Percentiles rank a stretch among this genome's conserved stretches.
phyloP scores from a whole-genome alignment of 2,113 vertebrate genomes.

The cattle (Bos taurus) region ARS-UCD2.0 NC_037349.1:40444501-40445000 shows the following conservation, averaged over 20 bases:
- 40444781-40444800: background rate
- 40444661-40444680: background rate
- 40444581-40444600: background rate
- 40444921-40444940: background rate
- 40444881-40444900: background rate
- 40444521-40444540: background rate
- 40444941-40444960: background rate
- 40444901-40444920: background rate
- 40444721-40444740: background rate
- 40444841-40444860: background rate
- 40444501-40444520: background rate
- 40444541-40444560: background rate
- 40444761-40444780: background rate
- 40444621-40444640: background rate
- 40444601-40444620: background rate
- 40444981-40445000: background rate
- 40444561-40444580: background rate
- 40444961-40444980: background rate
- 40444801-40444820: background rate
- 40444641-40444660: background rate
- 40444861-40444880: background rate
- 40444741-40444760: background rate
- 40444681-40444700: background rate
- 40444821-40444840: background rate
- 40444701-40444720: background rate